Evolutionary conservation across 2,113 vertebrate species (phyloP), one percentile per base, ranked within the genome.

Genomic region (Romanogobio albipinnatus): DNA sequence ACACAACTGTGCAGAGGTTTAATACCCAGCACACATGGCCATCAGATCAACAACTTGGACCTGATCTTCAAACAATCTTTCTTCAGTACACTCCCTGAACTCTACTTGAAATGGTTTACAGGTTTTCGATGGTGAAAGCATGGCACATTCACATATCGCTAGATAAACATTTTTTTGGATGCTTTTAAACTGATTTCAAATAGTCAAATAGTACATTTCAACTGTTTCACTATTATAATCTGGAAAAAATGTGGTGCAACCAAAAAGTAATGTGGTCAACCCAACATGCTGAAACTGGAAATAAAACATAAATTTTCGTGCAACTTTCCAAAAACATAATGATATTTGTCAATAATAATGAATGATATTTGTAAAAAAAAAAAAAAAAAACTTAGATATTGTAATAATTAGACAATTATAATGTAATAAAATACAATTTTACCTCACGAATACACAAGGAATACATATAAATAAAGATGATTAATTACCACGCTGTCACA

Each of bases 11-110:
- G 82, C 81, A 75, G 77, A 80, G 84, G 89, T 75, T 85, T 85
- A 81, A 17, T 86, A 84, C 64, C 85, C 84, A 92, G 82, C 87
- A 86, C 91, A 91, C 85, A 90, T 92, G 86, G 89, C 86, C 86
- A 85, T 90, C 83, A 84, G 87, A 92, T 91, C 86, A 90, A 91
- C 87, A 87, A 81, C 89, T 89, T 88, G 88, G 89, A 84, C 85
- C 43, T 76, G 70, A 62, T 86, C 66, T 53, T 45, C 22, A 70
- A 45, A 84, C 26, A 84, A 39, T 64, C 47, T 84, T 24, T 76
- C 22, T 66, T 84, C 45, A 33, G 43, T 61, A 33, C 15, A 22
- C 83, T 77, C 22, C 10, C 47, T 77, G 83, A 77, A 56, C 74
- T 77, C 47, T 64, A 59, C 53, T 61, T 61, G 56, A 73, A 33